Evolutionary conservation across 2,113 vertebrate species (phyloP), one percentile per base, ranked within the genome.

Genomic region (Phrynosoma platyrhinos): DNA sequence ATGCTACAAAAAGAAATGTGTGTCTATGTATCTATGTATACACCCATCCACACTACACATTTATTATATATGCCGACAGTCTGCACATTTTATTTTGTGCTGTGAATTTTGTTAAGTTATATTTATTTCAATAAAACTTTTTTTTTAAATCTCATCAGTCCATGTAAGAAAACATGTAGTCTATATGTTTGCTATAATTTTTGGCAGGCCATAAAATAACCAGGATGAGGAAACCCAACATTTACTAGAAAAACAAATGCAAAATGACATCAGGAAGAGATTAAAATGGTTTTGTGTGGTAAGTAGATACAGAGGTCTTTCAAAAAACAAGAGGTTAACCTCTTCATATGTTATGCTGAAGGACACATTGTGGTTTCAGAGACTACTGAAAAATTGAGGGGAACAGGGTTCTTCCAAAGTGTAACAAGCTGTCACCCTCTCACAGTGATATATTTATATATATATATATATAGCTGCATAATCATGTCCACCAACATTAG

Each of bases 201-300:
- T 55, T 52, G 79, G 68, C 88, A 83, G 79, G 62, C 9, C 52
- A 42, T 86, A 77, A 90, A 86, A 47, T 36, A 1, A 89, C n/a
- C n/a, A 84, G 58, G 78, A 75, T 66, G 69, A 76, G 62, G 71
- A 69, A 42, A 82, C 30, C 62, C 62, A 27, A 42, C 12, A 55
- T 82, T 23, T 47, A 30, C 62, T 32, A 12, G 42, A 82, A 18
- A 86, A 83, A 86, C 27, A 71, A 78, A 78, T 27, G 36, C 72
- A 64, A 66, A 90, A 86, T 25, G 23, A 62, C 72, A 32, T 58
- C 5, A 25, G 16, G 55, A 76, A 68, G 82, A 83, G 5, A 20
- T 4, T 77, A 72, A 78, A 88, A 77, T 32, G 52, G 30, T 27
- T 58, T 77, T 27, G 8, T 27, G 14, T 69, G 30, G 62, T 30